Conservation (phyloP, 2,113 vertebrate species). For the Psilopogon haemacephalus region DNA sequence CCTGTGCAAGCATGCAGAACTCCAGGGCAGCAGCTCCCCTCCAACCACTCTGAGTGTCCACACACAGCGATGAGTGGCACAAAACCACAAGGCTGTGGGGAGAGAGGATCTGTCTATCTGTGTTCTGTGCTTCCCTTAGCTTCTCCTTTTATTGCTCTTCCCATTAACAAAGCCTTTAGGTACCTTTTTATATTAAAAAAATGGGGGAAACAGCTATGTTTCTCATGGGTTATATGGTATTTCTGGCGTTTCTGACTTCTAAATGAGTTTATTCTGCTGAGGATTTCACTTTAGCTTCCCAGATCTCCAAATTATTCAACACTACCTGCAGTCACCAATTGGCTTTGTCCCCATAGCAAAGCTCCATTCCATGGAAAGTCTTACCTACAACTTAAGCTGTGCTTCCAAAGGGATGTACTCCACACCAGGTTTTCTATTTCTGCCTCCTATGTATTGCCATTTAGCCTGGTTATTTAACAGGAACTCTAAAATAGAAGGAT, state of each 20-base stretch:
- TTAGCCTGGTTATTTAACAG: not conserved
- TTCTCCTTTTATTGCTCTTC: not conserved
- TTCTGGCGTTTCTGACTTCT: not conserved
- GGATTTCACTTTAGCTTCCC: not conserved
- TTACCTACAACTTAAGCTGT: not conserved
- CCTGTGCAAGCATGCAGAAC: not conserved
- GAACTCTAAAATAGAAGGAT: not conserved
- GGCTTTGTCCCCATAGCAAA: not conserved
- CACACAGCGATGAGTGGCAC: fast-evolving
- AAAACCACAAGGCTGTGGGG: no score
- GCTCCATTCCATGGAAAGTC: not conserved
- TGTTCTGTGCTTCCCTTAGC: not conserved
- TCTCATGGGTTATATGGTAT: not conserved
- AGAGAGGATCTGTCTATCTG: no score
- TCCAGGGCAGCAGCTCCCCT: not conserved
- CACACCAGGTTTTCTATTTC: not conserved
- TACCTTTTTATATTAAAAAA: not conserved
- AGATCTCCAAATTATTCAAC: not conserved
- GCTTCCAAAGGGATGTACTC: not conserved
- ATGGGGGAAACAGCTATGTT: not conserved
- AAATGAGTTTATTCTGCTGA: not conserved
- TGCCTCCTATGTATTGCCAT: not conserved
- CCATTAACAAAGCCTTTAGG: not conserved
- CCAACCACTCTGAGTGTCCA: fast-evolving
- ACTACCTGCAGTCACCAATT: not conserved